Conservation (phyloP, 2,888 invertebrate species). For the Petrolisthes manimaculis region DNA sequence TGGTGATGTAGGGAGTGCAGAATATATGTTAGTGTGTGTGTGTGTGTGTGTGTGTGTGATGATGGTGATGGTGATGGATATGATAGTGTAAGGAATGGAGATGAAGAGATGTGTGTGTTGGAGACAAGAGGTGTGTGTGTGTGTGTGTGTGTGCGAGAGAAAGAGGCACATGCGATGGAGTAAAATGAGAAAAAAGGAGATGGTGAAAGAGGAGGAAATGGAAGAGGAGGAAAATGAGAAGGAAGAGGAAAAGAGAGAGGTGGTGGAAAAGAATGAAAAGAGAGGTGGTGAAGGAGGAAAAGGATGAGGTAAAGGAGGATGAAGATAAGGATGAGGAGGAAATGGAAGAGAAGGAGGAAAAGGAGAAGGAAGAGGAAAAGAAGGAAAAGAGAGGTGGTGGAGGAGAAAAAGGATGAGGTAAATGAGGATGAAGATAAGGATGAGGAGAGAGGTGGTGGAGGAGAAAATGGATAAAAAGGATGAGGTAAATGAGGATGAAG, state of each 20-base stretch:
- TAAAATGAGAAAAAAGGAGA: neutral
- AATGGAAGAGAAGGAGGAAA: neutral
- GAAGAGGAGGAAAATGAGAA: neutral
- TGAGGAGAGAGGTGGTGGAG: neutral
- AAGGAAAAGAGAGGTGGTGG: neutral
- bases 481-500: neutral
- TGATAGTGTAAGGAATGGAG: no score
- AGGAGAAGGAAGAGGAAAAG: neutral
- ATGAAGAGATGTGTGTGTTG: no score
- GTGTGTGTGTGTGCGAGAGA: neutral
- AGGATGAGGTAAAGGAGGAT: neutral
- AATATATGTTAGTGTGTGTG: no score
- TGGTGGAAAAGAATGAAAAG: neutral
- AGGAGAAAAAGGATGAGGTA: neutral
- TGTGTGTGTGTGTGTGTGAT: no score
- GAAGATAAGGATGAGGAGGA: neutral
- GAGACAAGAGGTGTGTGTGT: no score
- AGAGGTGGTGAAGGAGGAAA: neutral
- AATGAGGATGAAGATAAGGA: neutral
- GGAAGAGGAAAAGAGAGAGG: neutral
- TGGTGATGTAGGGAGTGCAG: no score
- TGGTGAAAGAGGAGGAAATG: neutral
- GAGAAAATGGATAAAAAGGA: neutral
- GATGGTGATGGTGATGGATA: no score
- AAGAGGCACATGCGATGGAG: neutral